Evolutionary conservation across 92 coral and sea anemone species (phyloP).

Genomic region (Desmophyllum pertusum): DNA sequence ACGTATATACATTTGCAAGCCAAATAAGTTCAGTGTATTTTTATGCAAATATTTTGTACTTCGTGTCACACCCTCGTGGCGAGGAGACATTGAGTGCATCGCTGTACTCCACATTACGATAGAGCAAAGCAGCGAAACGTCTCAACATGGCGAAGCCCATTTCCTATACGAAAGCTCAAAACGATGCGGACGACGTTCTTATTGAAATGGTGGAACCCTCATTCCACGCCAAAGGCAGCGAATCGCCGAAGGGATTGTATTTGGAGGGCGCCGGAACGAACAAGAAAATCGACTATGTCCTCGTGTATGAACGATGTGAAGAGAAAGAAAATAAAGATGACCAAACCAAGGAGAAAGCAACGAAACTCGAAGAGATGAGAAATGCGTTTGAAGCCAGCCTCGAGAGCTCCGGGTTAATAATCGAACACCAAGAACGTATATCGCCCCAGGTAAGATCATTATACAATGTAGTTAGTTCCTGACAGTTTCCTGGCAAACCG

Average conservation of each 20-base stretch:
- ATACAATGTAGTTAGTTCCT: neutral
- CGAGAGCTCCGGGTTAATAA: constrained; percentile 43
- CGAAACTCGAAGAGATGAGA: constrained; percentile 41
- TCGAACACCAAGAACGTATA: neutral
- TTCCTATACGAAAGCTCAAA: constrained; percentile 17
- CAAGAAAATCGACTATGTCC: constrained; percentile 50
- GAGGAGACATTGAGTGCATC: neutral
- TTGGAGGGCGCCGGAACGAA: neutral
- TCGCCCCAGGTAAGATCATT: neutral
- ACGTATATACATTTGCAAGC: constrained; percentile 19
- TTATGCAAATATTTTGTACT: constrained; percentile 13
- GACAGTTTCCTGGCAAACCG: neutral
- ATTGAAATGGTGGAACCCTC: constrained; percentile 49
- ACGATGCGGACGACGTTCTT: constrained; percentile 24
- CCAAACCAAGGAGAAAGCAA: constrained; percentile 22
- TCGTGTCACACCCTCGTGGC: constrained; percentile 34
- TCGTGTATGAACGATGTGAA: constrained; percentile 41
- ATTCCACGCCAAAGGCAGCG: neutral
- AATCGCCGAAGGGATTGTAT: constrained; percentile 16
- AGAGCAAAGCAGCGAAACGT: neutral
- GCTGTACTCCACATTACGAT: neutral
- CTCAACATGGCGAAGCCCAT: constrained; percentile 36
- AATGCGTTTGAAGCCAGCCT: constrained; percentile 43
- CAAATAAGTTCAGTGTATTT: constrained; percentile 9
- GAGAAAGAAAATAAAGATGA: constrained; percentile 57